phyloP scores from a whole-genome alignment of 2,113 vertebrate species.

The Tetrax tetrax region DNA sequence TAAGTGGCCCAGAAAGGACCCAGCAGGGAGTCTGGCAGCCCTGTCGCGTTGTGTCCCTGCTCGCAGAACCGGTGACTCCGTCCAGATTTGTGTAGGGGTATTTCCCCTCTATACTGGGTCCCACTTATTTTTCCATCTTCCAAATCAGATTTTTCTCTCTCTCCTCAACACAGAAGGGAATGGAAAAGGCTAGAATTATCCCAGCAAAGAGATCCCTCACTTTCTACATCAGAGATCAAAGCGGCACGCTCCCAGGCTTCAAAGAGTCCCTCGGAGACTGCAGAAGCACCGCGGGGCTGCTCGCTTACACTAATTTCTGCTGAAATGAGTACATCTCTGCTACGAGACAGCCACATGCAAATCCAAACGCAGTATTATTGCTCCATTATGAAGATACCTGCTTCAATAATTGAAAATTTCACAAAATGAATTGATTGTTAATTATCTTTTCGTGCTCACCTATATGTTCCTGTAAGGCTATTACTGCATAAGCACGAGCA shows the following conservation, averaged over 20 bases:
- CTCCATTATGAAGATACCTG: neutral
- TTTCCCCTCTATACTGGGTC: neutral
- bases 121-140: neutral
- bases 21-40: neutral
- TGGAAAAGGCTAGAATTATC: neutral
- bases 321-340: neutral
- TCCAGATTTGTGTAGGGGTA: neutral
- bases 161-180: neutral
- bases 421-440: neutral
- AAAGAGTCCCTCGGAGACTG: constrained; percentile 37
- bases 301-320: constrained; percentile 36
- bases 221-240: constrained; percentile 59
- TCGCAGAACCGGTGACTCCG: neutral
- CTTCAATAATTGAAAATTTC: neutral
- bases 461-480: neutral
- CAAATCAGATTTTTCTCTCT: neutral
- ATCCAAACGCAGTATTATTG: neutral
- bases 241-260: constrained; percentile 23
- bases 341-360: constrained; percentile 5
- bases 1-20: no score
- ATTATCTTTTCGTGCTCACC: constrained; percentile 10
- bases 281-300: constrained; percentile 25
- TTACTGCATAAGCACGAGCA: fast-evolving
- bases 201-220: neutral
- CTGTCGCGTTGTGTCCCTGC: neutral